A percentile compares a stretch with the other conserved stretches of the same genome.
Evolutionary conservation across 2,888 invertebrate genomes (phyloP).

Genomic region (Lycaena phlaeas): DNA sequence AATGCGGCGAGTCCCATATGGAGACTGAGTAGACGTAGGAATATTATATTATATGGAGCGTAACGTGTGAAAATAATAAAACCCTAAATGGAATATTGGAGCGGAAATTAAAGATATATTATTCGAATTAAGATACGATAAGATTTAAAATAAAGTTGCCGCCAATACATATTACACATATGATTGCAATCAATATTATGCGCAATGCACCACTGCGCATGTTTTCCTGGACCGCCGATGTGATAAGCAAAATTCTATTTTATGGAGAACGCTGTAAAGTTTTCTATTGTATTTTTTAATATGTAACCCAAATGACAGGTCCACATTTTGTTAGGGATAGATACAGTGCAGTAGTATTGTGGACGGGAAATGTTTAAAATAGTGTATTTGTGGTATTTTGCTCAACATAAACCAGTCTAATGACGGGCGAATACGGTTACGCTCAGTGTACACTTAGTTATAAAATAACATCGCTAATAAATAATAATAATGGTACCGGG

Average conservation of each 20-base stretch:
- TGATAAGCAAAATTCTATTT: constrained; percentile 22
- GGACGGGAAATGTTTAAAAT: constrained; percentile 24
- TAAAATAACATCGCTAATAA: neutral
- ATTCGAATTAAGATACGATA: too few relatives aligned
- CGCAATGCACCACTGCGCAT: constrained; percentile 67
- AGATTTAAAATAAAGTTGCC: constrained; percentile 37
- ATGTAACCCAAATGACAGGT: constrained; percentile 49
- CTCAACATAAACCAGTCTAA: constrained; percentile 6
- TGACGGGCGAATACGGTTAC: neutral
- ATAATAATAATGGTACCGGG: neutral
- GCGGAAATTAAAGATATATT: too few relatives aligned
- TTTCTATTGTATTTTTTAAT: constrained; percentile 10
- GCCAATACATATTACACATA: constrained; percentile 54
- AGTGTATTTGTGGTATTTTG: constrained; percentile 1
- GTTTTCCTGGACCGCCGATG: constrained; percentile 35
- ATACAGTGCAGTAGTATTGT: constrained; percentile 48
- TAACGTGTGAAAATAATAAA: too few relatives aligned
- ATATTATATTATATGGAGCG: too few relatives aligned
- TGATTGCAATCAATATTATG: constrained; percentile 66
- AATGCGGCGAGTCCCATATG: too few relatives aligned
- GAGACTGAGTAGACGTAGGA: too few relatives aligned
- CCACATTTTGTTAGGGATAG: constrained; percentile 32
- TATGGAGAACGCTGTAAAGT: constrained; percentile 17
- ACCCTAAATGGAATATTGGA: too few relatives aligned
- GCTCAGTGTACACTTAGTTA: neutral